Base-by-base conservation (phyloP, 2,113 vertebrate species). In the Cryptotis parvus region DNA sequence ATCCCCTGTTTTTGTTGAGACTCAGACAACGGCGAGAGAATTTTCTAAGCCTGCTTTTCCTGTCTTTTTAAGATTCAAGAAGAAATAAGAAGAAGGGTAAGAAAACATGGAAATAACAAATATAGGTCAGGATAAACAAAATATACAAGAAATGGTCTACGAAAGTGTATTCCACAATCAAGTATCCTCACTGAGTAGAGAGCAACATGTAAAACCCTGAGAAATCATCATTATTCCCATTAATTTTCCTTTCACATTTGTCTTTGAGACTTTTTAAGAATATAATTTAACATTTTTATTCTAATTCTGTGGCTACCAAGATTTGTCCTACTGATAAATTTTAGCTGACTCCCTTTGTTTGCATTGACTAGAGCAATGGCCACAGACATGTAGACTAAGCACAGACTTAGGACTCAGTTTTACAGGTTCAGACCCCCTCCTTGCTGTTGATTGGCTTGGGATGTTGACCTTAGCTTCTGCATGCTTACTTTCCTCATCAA, bases 171-270 rank as follows among this genome's bases (percentile, higher is more conserved):
- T 58, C 69, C 33, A 26, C 20, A 15, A 3, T 35, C 45, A 39
- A 58, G 43, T 80, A 5, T 35, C 26, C 29, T 76, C 80, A 29
- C 0, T 85, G 75, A 84, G 55, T 49, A 5, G 41, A 43, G 81
- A n/a, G 14, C 55, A 69, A 52, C 82, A 52, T 66, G 70, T 41
- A 52, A 88, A 68, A 33, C 45, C 58, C 4, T 18, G 31, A 72
- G 41, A 87, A 41, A 93, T 45, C n/a, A 37, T 55, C 33, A 3
- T 73, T 61, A 37, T 82, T 93, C 31, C 37, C 73, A 76, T 35
- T n/a, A 49, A 35, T 66, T 63, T 82, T 79, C 77, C 20, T 88
- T 70, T 10, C 7, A 58, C 2, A 29, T 61, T 84, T 66, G 66
- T 6, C 33, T 87, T 22, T 22, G 24, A 58, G 5, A 20, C 16